Percentiles rank a stretch among this genome's conserved stretches.
Evolutionary conservation across 2,888 invertebrate genomes (phyloP).

Genomic region (Yponomeuta sedellus): DNA sequence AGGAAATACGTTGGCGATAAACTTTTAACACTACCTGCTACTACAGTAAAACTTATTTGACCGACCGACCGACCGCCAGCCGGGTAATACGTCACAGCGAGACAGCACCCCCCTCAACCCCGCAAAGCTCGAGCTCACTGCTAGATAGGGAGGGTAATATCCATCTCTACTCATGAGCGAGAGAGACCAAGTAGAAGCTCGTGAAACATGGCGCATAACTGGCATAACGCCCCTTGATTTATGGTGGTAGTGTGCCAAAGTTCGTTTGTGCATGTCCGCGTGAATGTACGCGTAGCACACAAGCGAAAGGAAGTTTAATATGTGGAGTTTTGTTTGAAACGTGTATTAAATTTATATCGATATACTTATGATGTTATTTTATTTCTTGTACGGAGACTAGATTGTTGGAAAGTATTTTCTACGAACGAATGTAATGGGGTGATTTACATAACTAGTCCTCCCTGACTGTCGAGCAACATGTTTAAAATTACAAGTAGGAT

Average conservation of each 20-base stretch:
- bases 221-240: slow-evolving; percentile 74
- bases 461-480: too few species aligned
- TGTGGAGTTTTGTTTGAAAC: background rate
- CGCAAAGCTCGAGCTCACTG: slow-evolving; percentile 55
- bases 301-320: slow-evolving; percentile 19
- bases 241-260: slow-evolving; percentile 70
- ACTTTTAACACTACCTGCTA: background rate
- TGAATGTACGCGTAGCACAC: slow-evolving; percentile 34
- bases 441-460: too few species aligned
- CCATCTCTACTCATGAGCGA: slow-evolving; percentile 42
- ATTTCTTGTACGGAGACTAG: background rate
- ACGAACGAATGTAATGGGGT: too few species aligned
- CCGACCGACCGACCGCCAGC: slow-evolving; percentile 62
- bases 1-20: background rate
- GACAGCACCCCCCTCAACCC: slow-evolving; percentile 68
- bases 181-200: slow-evolving; percentile 59
- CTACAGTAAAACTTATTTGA: slow-evolving; percentile 28
- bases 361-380: background rate
- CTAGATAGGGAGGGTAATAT: slow-evolving; percentile 55
- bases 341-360: background rate
- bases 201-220: slow-evolving; percentile 73
- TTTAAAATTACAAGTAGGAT: too few species aligned
- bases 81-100: slow-evolving; percentile 74
- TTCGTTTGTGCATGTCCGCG: slow-evolving; percentile 55
- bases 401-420: background rate